Conservation (phyloP, 2,888 invertebrate genomes). For the Minunthozetes semirufus region DNA sequence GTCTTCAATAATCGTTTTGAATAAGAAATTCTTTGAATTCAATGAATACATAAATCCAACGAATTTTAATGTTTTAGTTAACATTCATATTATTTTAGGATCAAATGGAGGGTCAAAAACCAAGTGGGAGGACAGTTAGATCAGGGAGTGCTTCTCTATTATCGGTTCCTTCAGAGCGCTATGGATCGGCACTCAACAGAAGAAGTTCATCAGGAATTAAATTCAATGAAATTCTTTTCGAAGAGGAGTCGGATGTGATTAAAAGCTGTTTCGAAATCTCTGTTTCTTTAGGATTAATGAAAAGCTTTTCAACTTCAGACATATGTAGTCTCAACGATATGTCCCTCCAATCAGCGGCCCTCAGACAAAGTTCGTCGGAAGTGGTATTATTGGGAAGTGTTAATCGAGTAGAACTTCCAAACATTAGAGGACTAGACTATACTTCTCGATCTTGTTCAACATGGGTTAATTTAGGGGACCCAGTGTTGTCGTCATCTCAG, state of each 20-base stretch:
- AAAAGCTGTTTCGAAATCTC: constrained; percentile 71
- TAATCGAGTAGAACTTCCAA: constrained; percentile 20
- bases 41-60: no score
- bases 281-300: constrained; percentile 65
- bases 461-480: constrained; percentile 75
- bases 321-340: constrained; percentile 53
- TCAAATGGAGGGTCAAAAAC: not conserved
- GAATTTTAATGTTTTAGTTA: no score
- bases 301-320: constrained; percentile 75
- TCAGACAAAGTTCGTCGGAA: constrained; percentile 47
- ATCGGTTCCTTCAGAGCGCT: constrained; percentile 42
- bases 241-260: constrained; percentile 70
- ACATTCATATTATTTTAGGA: not conserved
- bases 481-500: constrained; percentile 63
- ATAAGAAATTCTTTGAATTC: no score
- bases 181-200: constrained; percentile 36
- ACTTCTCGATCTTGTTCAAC: constrained; percentile 70
- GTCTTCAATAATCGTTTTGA: no score
- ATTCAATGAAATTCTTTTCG: constrained; percentile 57
- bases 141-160: constrained; percentile 29
- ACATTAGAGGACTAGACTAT: constrained; percentile 23
- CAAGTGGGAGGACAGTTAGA: not conserved
- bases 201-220: constrained; percentile 27
- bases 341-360: constrained; percentile 43
- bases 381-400: constrained; percentile 43